These are phyloP conservation scores for Oryzias curvinotus DNA, from an alignment of 2,113 vertebrate species.

Conservation along the genomic window DNA sequence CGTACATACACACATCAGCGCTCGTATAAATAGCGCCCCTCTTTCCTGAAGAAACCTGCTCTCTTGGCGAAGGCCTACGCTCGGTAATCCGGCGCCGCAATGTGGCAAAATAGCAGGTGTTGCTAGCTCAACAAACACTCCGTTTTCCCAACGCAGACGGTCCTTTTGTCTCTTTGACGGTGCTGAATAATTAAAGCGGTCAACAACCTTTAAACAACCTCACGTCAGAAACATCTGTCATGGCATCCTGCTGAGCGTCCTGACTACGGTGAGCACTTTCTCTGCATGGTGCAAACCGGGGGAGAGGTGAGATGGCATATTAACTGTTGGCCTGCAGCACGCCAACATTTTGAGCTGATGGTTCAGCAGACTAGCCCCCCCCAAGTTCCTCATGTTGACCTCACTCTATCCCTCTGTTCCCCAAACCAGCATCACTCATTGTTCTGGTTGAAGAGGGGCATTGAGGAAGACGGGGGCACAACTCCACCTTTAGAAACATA, in stretches of 20 bases:
- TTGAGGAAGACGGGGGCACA: conserved; percentile 46
- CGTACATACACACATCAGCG: conserved; percentile 35
- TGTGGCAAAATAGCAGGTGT: conserved; percentile 59
- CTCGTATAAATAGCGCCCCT: conserved; percentile 61
- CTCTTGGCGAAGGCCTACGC: conserved; percentile 28
- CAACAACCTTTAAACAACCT: conserved; percentile 80
- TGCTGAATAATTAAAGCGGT: conserved; percentile 74
- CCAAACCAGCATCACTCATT: conserved; percentile 60
- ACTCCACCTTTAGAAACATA: conserved; percentile 70
- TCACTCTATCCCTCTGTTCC: conserved; percentile 47
- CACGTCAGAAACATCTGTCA: conserved; percentile 75
- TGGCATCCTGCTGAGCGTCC: conserved; percentile 51
- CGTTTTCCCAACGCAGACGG: conserved; percentile 39
- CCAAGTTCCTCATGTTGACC: conserved; percentile 50
- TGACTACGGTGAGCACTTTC: conserved; percentile 47
- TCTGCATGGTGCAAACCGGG: conserved; percentile 47
- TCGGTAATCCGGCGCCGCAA: conserved; percentile 60
- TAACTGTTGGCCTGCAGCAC: conserved; percentile 70
- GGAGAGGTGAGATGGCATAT: conserved; percentile 71
- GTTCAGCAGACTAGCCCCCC: conserved; percentile 21
- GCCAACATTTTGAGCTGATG: conserved; percentile 38
- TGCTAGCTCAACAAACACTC: conserved; percentile 56
- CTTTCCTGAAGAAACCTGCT: conserved; percentile 59
- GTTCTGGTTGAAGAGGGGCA: conserved; percentile 52
- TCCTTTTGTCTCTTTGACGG: conserved; percentile 59